Evolutionary conservation across 2,113 vertebrate genomes (phyloP).

Genomic region (Polypterus bichir): DNA sequence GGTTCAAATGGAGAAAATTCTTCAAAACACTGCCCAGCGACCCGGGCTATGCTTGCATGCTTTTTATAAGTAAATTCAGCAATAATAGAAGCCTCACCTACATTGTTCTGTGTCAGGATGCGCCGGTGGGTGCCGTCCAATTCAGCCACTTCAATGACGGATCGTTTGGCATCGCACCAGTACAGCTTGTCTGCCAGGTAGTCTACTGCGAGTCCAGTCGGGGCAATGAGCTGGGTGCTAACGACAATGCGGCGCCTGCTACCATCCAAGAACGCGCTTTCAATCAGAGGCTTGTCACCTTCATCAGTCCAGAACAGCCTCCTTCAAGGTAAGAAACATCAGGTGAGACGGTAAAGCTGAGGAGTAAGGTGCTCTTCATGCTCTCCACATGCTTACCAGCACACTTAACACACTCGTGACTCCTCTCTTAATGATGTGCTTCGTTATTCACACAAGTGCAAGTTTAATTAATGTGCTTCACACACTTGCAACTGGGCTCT

Average conservation of each 20-base stretch:
- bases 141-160: conserved; percentile 59
- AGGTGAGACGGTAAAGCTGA: too few species aligned
- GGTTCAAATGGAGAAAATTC: too few species aligned
- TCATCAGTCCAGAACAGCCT: conserved; percentile 83
- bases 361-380: too few species aligned
- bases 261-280: conserved; percentile 66
- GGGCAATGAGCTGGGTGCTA: conserved; percentile 51
- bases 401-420: too few species aligned
- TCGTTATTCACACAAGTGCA: too few species aligned
- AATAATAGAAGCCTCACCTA: conserved; percentile 74
- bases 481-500: too few species aligned
- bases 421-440: too few species aligned
- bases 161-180: conserved; percentile 70
- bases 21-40: too few species aligned
- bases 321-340: conserved; percentile 48
- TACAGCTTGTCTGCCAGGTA: conserved; percentile 60
- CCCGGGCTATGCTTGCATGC: neutral
- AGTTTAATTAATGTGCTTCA: too few species aligned
- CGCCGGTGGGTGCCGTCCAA: conserved; percentile 73
- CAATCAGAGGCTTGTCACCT: conserved; percentile 58
- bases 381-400: too few species aligned
- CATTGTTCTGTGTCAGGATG: conserved; percentile 70
- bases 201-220: conserved; percentile 74
- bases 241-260: conserved; percentile 44
- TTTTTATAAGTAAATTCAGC: neutral